phyloP scores from a whole-genome alignment of 2,113 vertebrate species.

The Plestiodon gilberti region DNA sequence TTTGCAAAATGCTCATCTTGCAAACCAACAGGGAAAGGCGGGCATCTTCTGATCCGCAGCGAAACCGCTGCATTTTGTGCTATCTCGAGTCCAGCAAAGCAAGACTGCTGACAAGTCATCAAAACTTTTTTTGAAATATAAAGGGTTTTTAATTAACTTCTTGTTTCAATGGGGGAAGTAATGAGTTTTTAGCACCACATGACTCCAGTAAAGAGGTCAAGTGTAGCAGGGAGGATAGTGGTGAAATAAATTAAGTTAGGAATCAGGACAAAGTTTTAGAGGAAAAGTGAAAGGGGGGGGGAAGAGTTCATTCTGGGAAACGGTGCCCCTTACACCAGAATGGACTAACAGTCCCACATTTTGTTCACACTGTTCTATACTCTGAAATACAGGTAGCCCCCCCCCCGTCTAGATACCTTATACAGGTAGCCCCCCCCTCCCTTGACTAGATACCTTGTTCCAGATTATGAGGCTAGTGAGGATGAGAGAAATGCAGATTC shows the following conservation, averaged over 20 bases:
- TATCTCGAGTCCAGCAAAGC: background rate
- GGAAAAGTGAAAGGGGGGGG: fast-evolving
- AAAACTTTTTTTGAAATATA: background rate
- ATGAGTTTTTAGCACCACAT: constrained; percentile 74
- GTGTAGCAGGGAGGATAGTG: constrained; percentile 59
- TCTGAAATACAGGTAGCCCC: background rate
- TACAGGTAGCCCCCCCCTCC: too few relatives aligned
- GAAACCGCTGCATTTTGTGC: background rate
- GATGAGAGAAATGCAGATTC: background rate
- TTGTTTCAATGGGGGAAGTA: constrained; percentile 71
- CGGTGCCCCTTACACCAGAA: background rate
- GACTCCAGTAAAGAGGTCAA: constrained; percentile 73
- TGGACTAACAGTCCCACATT: background rate
- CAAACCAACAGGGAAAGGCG: background rate
- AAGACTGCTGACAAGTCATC: constrained; percentile 25
- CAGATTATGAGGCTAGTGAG: too few relatives aligned
- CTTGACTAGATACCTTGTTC: too few relatives aligned
- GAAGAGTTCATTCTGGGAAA: background rate
- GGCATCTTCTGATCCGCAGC: too few relatives aligned
- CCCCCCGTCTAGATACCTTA: too few relatives aligned
- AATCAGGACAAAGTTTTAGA: constrained; percentile 57
- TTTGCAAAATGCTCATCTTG: background rate
- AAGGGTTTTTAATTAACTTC: constrained; percentile 80
- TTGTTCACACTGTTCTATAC: background rate
- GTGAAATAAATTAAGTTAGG: constrained; percentile 74